phyloP scores from a whole-genome alignment of 1,140 invertebrate species.

The Drosophila arizonae region DNA sequence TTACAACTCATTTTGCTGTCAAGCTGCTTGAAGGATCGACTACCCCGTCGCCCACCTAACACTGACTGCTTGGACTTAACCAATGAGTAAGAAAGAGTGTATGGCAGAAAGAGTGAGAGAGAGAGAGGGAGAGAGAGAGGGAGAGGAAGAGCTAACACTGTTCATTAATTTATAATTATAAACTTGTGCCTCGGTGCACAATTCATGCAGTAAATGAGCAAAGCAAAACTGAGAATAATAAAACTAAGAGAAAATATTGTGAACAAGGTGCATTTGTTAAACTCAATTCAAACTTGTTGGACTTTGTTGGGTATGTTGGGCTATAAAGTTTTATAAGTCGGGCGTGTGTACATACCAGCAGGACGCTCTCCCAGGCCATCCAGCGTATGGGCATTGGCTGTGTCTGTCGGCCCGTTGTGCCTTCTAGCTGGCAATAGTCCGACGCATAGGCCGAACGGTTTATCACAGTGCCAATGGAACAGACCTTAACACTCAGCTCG shows the following conservation, averaged over 20 bases:
- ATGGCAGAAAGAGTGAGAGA: background rate
- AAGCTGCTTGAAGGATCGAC: conserved; percentile 48
- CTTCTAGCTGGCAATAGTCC: conserved; percentile 89
- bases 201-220: conserved; percentile 35
- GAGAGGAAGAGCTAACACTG: conserved; percentile 33
- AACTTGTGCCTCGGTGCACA: conserved; percentile 55
- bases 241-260: background rate
- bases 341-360: conserved; percentile 86
- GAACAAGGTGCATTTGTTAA: conserved; percentile 18
- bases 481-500: conserved; percentile 91
- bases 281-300: background rate
- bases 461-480: conserved; percentile 89
- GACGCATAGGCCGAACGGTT: conserved; percentile 86
- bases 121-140: background rate
- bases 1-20: conserved; percentile 61
- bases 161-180: conserved; percentile 68
- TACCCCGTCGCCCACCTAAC: conserved; percentile 5
- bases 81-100: background rate
- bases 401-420: conserved; percentile 78
- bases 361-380: conserved; percentile 93
- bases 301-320: too few species aligned
- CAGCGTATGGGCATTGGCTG: conserved; percentile 89
- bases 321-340: background rate
- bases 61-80: conserved; percentile 8
- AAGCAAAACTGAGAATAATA: conserved; percentile 4